These are phyloP conservation scores for Euglossa dilemma DNA, from an alignment of 1,140 invertebrate genomes.

Conservation along the genomic window DNA sequence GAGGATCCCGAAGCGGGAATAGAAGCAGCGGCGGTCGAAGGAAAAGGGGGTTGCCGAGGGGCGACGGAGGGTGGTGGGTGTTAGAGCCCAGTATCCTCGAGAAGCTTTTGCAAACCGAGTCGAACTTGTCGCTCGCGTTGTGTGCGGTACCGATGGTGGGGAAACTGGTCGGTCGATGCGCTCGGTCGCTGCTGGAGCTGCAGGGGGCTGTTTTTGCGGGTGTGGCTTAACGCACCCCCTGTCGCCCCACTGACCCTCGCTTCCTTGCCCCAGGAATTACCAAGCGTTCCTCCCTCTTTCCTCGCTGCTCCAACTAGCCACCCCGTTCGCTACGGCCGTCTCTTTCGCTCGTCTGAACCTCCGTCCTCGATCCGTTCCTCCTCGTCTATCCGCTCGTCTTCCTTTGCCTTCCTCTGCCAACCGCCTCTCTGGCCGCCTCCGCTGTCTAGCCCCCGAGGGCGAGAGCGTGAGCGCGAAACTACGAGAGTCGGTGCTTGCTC, in stretches of 20 bases:
- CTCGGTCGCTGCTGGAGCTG: constrained; percentile 73
- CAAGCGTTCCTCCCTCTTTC: constrained; percentile 41
- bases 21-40: constrained; percentile 37
- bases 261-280: constrained; percentile 71
- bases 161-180: constrained; percentile 77
- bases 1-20: constrained; percentile 64
- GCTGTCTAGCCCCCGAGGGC: constrained; percentile 60
- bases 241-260: constrained; percentile 67
- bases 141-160: constrained; percentile 71
- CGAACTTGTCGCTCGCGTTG: constrained; percentile 77
- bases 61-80: constrained; percentile 31
- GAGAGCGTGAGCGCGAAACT: constrained; percentile 67
- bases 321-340: constrained; percentile 26
- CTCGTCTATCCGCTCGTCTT: constrained; percentile 4
- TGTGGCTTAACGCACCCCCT: constrained; percentile 79
- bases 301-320: constrained; percentile 26
- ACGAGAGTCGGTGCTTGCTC: constrained; percentile 52
- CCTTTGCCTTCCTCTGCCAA: constrained; percentile 32
- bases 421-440: constrained; percentile 31
- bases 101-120: constrained; percentile 77
- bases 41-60: background rate
- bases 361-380: constrained; percentile 24
- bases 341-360: constrained; percentile 43
- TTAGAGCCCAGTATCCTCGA: constrained; percentile 67
- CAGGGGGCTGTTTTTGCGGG: constrained; percentile 81